Percentiles rank a stretch among this genome's conserved stretches.
phyloP scores from a whole-genome alignment of 2,797 vertebrate species.

The Meriones psammophilus region DNA sequence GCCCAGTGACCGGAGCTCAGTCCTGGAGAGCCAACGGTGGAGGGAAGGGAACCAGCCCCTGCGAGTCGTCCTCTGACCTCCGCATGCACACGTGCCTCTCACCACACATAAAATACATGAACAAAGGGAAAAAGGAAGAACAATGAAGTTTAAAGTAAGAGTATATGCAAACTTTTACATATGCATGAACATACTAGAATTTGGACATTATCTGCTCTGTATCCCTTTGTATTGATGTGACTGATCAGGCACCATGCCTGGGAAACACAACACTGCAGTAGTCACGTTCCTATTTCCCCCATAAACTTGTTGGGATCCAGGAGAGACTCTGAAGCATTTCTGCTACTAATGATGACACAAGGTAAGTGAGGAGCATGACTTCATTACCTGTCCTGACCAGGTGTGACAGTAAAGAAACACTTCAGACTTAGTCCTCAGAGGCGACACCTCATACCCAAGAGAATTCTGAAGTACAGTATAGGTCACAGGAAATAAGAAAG shows the following conservation, averaged over 20 bases:
- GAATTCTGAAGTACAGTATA: constrained; percentile 22
- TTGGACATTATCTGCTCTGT: neutral
- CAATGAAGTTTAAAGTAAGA: neutral
- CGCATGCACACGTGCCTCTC: neutral
- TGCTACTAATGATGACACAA: neutral
- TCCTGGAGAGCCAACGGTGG: neutral
- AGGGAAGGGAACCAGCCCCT: neutral
- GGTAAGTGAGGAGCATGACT: neutral
- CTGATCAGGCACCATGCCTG: neutral
- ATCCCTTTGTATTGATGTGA: neutral
- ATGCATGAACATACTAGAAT: neutral
- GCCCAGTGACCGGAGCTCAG: neutral
- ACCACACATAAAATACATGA: neutral
- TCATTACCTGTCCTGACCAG: neutral
- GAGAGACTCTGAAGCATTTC: neutral
- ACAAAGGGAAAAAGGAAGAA: neutral
- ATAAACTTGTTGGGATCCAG: constrained; percentile 6
- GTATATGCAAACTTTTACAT: neutral
- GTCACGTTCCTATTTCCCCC: neutral
- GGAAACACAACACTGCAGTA: neutral
- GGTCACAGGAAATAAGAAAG: constrained; percentile 8
- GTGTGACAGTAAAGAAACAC: neutral
- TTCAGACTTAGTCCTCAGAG: neutral
- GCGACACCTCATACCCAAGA: neutral
- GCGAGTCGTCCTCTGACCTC: neutral